Evolutionary conservation across 2,888 invertebrate genomes (phyloP).

Genomic region (Atherix ibis): DNA sequence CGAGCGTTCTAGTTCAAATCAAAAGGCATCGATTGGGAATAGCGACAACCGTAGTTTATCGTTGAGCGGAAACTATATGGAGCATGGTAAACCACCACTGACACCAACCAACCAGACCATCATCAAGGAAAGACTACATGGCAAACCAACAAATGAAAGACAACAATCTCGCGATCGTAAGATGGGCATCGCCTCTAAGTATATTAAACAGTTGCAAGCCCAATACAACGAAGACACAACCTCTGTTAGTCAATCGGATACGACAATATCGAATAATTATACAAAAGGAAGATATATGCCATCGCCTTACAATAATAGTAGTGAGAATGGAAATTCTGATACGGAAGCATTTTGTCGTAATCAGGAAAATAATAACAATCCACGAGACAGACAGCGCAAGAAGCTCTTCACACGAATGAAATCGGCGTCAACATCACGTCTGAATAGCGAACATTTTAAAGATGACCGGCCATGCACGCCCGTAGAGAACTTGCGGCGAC

Average conservation of each 20-base stretch:
- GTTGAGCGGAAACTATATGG: conserved; percentile 18
- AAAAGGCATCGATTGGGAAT: conserved; percentile 36
- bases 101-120: not conserved
- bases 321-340: conserved; percentile 31
- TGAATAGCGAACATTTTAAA: conserved; percentile 36
- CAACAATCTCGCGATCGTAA: conserved; percentile 14
- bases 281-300: conserved; percentile 24
- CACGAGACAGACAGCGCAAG: conserved; percentile 41
- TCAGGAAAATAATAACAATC: conserved; percentile 33
- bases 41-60: conserved; percentile 27
- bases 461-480: conserved; percentile 48
- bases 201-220: conserved; percentile 26
- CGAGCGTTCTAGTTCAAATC: conserved; percentile 59
- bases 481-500: conserved; percentile 62
- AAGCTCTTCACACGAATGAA: conserved; percentile 54
- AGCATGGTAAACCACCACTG: conserved; percentile 13
- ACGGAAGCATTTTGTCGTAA: conserved; percentile 30
- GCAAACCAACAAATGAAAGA: conserved; percentile 17
- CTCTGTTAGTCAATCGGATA: conserved; percentile 31
- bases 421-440: conserved; percentile 51
- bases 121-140: conserved; percentile 11
- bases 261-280: conserved; percentile 31
- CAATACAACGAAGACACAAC: conserved; percentile 25
- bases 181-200: conserved; percentile 26
- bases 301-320: conserved; percentile 16